Percentiles rank a stretch among this genome's conserved stretches.
These are phyloP conservation scores for Oncorhynchus gorbuscha DNA, from an alignment of 2,113 vertebrate species.

Conservation along the genomic window DNA sequence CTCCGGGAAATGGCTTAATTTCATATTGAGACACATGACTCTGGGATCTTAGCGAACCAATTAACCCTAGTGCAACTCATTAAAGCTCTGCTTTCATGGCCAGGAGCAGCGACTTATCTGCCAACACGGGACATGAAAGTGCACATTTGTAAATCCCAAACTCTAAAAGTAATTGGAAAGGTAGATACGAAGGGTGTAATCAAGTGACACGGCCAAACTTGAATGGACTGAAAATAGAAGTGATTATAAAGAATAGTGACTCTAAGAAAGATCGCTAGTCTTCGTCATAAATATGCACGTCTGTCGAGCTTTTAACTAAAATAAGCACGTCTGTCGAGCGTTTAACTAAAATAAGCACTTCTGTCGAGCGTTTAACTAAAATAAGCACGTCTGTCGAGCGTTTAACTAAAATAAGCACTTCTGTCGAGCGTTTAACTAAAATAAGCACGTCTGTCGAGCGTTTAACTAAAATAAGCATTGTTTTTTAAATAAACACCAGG, in stretches of 20 bases:
- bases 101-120: conserved; percentile 71
- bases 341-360: background rate
- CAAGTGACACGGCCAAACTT: conserved; percentile 63
- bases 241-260: conserved; percentile 49
- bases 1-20: conserved; percentile 77
- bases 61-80: conserved; percentile 81
- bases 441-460: background rate
- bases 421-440: background rate
- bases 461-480: background rate
- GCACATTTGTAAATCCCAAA: conserved; percentile 76
- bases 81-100: conserved; percentile 79
- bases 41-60: conserved; percentile 74
- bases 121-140: conserved; percentile 77
- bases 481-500: background rate
- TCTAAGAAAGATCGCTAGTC: background rate
- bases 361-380: background rate
- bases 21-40: conserved; percentile 76
- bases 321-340: background rate
- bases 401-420: background rate
- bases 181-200: conserved; percentile 72
- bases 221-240: conserved; percentile 59
- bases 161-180: conserved; percentile 93
- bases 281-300: background rate
- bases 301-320: too few species aligned
- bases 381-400: background rate